phyloP scores from a whole-genome alignment of 2,888 invertebrate species.

The Zygaena filipendulae region DNA sequence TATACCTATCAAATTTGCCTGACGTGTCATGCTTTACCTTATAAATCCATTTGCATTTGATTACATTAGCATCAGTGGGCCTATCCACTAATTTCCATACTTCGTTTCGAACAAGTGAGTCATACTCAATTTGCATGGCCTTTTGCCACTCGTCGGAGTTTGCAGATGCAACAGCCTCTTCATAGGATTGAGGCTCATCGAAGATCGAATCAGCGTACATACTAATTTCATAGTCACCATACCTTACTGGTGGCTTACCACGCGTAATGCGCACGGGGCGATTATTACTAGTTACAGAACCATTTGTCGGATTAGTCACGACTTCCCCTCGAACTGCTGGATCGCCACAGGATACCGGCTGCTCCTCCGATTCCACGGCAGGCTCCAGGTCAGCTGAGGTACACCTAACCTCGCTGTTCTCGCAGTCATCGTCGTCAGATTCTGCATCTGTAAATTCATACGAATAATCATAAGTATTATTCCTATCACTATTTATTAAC shows the following conservation, averaged over 20 bases:
- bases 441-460: constrained; percentile 6
- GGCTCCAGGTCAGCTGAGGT: constrained; percentile 1
- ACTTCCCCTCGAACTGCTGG: constrained; percentile 3
- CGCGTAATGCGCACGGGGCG: constrained; percentile 3
- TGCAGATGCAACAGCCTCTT: constrained; percentile 2
- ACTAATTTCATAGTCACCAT: constrained; percentile 4
- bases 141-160: constrained; percentile 7
- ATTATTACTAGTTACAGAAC: constrained; percentile 1
- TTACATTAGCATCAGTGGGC: constrained; percentile 7
- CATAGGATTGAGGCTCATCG: no score
- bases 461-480: constrained; percentile 2
- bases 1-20: constrained; percentile 9
- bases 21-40: constrained; percentile 9
- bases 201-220: constrained; percentile 4
- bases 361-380: constrained; percentile 2
- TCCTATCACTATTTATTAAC: no score
- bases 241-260: constrained; percentile 3
- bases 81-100: constrained; percentile 9
- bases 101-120: constrained; percentile 8
- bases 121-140: constrained; percentile 12
- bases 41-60: constrained; percentile 14
- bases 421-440: constrained; percentile 1
- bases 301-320: constrained; percentile 1
- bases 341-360: constrained; percentile 1
- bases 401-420: background rate